Evolutionary conservation across 2,113 vertebrate genomes (phyloP), one percentile per base, ranked within the genome.

Genomic region (Paraplagusia blochii): DNA sequence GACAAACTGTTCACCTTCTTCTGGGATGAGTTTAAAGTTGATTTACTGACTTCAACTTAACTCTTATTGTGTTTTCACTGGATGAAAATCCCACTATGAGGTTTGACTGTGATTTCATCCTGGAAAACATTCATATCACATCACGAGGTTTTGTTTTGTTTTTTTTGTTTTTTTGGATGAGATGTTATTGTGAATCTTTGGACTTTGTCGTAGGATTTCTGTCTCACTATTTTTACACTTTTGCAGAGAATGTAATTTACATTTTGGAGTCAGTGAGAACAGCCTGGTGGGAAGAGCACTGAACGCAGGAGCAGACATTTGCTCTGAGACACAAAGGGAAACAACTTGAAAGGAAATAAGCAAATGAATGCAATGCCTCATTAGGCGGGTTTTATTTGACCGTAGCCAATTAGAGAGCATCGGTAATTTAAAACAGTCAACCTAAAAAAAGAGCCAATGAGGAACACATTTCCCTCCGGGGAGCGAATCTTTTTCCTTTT

Each of bases 361-460:
- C 75, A 84, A 88, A 85, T 80, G 81, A 85, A 85, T 85, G 86
- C 80, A 64, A 77, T 72, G 81, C 82, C 84, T 89, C 85, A 87
- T 88, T 89, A 85, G 84, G 61, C 60, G 46, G 72, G 73, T 80
- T 88, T 87, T 83, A 88, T 88, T 85, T 88, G 77, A 80, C 83
- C 76, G 74, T 85, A 59, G 83, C 83, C 78, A 84, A 87, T 90
- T 88, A 88, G 77, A 87, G 76, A 80, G 81, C 80, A 83, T 82
- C 81, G 82, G 77, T 85, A 87, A 86, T 87, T 87, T 87, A 86
- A 85, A 88, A 85, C 80, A 85, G 80, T 81, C 80, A 59, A 69
- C 69, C 80, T 73, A 77, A 88, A 84, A 87, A 80, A 76, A 87
- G 72, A 75, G 63, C 75, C 65, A 53, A 73, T 52, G 11, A 79